phyloP scores from a whole-genome alignment of 1,140 invertebrate genomes.

The Goniozus legneri region DNA sequence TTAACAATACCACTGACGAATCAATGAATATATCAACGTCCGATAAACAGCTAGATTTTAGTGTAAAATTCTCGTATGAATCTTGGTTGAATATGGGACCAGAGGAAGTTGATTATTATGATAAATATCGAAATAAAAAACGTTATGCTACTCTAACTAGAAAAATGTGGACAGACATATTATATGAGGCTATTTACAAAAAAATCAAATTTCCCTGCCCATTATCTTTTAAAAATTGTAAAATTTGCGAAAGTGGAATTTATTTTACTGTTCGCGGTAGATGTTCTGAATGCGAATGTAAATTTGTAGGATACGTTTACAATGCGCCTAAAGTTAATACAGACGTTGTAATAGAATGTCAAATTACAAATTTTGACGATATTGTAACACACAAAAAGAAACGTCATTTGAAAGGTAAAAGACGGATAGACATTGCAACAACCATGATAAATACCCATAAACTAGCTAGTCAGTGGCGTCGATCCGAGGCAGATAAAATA shows the following conservation, averaged over 20 bases:
- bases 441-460: not conserved
- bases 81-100: not conserved
- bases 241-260: not conserved
- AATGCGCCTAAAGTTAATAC: not conserved
- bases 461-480: too few species aligned
- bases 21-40: not conserved
- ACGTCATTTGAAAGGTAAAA: not conserved
- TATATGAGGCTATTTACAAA: not conserved
- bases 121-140: not conserved
- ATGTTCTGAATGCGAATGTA: not conserved
- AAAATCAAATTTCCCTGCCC: not conserved
- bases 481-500: slow-evolving; percentile 2
- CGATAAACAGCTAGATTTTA: too few species aligned
- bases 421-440: not conserved
- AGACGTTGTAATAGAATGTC: not conserved
- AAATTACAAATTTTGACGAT: not conserved
- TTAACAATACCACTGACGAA: not conserved
- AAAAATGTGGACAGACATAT: not conserved
- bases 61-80: not conserved
- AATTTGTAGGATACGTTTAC: not conserved
- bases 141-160: not conserved
- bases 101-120: not conserved
- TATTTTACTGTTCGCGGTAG: not conserved
- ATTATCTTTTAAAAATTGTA: not conserved
- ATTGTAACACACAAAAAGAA: not conserved